Evolutionary conservation across 2,113 vertebrate genomes (phyloP).

Genomic region (Ellobius talpinus): DNA sequence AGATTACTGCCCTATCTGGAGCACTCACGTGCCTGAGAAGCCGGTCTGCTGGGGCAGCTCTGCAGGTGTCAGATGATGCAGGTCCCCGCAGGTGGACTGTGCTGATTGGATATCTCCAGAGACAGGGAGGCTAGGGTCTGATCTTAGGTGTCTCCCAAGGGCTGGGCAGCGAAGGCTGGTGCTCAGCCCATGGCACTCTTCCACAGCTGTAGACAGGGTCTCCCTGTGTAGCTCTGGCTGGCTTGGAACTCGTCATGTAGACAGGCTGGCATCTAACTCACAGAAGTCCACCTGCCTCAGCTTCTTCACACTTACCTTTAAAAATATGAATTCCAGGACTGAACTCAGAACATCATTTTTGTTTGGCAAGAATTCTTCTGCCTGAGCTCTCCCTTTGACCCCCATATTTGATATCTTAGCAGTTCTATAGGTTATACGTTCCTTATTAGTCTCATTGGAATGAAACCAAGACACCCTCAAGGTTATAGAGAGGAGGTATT

Average conservation of each 20-base stretch:
- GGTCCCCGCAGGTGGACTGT: no score
- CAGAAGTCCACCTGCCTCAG: neutral
- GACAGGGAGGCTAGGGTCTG: neutral
- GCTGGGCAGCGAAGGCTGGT: neutral
- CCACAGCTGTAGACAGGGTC: neutral
- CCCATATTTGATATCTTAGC: neutral
- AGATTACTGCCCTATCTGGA: neutral
- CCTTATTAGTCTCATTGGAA: neutral
- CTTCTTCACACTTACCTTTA: neutral
- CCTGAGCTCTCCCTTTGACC: neutral
- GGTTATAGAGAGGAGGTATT: neutral
- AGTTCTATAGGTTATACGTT: neutral
- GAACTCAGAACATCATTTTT: neutral
- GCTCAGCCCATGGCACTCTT: neutral
- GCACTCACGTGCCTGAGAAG: rapidly evolving
- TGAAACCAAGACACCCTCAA: neutral
- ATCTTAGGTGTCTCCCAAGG: no score
- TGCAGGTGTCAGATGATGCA: rapidly evolving
- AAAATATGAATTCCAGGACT: neutral
- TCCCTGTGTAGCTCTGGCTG: neutral
- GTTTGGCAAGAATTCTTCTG: neutral
- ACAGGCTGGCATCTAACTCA: neutral
- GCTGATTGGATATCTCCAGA: neutral
- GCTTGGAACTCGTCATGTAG: neutral
- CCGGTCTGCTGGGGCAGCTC: neutral